Evolutionary conservation across 1,140 invertebrate species (phyloP).

Genomic region (Achatina immaculata): DNA sequence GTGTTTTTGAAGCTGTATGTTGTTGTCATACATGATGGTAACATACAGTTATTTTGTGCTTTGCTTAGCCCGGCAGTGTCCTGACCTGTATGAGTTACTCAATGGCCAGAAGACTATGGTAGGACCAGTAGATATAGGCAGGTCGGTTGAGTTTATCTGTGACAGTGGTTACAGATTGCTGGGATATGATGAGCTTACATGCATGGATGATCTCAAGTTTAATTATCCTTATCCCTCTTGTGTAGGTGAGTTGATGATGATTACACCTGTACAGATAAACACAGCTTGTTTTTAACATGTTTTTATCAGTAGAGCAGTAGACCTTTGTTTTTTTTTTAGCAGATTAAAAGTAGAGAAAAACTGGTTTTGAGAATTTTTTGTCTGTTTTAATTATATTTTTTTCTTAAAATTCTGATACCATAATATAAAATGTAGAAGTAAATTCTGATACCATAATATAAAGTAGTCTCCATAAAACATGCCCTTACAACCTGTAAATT

Average conservation of each 20-base stretch:
- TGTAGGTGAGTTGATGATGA: slow-evolving; percentile 7
- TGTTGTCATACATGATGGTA: too few species aligned
- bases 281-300: not conserved
- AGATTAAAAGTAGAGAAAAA: not conserved
- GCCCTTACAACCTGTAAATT: too few species aligned
- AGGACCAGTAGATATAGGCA: not conserved
- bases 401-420: not conserved
- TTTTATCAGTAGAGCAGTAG: not conserved
- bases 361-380: not conserved
- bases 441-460: too few species aligned
- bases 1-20: too few species aligned
- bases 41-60: not conserved
- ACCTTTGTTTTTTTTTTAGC: not conserved
- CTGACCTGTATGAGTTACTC: not conserved
- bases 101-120: not conserved
- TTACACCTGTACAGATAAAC: not conserved
- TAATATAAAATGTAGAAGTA: not conserved
- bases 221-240: slow-evolving; percentile 6
- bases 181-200: slow-evolving; percentile 23
- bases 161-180: slow-evolving; percentile 9
- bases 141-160: slow-evolving; percentile 3
- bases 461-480: too few species aligned
- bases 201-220: not conserved
- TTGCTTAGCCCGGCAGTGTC: slow-evolving; percentile 16
- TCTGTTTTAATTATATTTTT: not conserved